Base-by-base conservation (phyloP, 2,888 invertebrate genomes). In the Bellardia pandia region DNA sequence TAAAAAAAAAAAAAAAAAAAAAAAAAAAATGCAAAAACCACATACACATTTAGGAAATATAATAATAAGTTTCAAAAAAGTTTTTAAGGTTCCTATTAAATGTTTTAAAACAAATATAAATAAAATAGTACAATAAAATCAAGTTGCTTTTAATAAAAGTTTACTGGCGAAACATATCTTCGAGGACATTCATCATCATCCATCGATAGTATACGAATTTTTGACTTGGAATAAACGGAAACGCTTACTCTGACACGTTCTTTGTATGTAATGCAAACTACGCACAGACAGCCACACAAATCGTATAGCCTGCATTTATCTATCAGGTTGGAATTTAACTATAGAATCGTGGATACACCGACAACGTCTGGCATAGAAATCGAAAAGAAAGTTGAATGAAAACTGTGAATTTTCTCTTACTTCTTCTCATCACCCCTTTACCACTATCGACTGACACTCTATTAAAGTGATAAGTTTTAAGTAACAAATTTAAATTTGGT, bases 71-170 rank as follows among this genome's bases (percentile, higher is more conserved):
- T 85, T 74, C 30, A 86, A 86, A 77, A 60, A 86, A 87, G 85
- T 85, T 86, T 88, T 74, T 64, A 88, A 87, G 82, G 89, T 89
- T 89, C 89, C 89, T 90, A 89, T 85, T 86, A 78, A 87, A 42
- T 66, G 60, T 69, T 86, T 72, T 51, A 82, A 72, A 68, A 58
- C 42, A 68, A 58, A 30, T 30, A 37, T 68, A 42, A 82, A 30
- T 14, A 62, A 83, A 64, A 23, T 23, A 78, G 16, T n/a, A 71
- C 6, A 75, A 77, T 30, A 77, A 77, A 37, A 30, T 0, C 45
- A 78, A 68, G 2, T 45, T 62, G 11, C 14, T 48, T 42, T 13
- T 23, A 42, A 72, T 37, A 13, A 51, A 60, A 68, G 37, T 40
- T 66, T 23, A 51, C 30, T n/a, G 14, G 42, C 14, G 30, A 16